Evolutionary conservation across 1,140 invertebrate genomes (phyloP).

Genomic region (Dendroctonus valens): DNA sequence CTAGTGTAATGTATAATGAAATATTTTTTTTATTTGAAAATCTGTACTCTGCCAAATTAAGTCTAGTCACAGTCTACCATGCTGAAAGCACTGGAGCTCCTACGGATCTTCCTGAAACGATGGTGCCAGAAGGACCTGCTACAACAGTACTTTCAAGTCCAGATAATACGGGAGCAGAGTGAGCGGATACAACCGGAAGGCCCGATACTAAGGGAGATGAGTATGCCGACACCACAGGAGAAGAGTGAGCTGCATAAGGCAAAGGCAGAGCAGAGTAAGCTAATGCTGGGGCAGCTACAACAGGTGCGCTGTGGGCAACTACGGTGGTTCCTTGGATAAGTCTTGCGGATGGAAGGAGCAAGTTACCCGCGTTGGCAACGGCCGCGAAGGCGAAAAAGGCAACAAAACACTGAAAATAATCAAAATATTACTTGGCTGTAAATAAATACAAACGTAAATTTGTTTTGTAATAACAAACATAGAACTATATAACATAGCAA

Average conservation of each 20-base stretch:
- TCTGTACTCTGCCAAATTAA: too few relatives aligned
- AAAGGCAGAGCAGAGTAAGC: background rate
- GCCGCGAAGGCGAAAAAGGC: slow-evolving; percentile 27
- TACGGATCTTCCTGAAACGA: too few relatives aligned
- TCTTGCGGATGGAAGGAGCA: slow-evolving; percentile 24
- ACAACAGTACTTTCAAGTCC: too few relatives aligned
- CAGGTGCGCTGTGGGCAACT: slow-evolving; percentile 28
- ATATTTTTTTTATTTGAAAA: too few relatives aligned
- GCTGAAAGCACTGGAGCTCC: too few relatives aligned
- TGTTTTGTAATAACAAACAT: too few relatives aligned
- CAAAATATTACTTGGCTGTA: background rate
- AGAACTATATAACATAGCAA: too few relatives aligned
- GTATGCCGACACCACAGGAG: slow-evolving; percentile 13
- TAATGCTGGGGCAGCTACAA: slow-evolving; percentile 15
- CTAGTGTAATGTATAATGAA: too few relatives aligned
- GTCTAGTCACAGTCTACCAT: too few relatives aligned
- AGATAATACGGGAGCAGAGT: too few relatives aligned
- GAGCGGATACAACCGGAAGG: background rate
- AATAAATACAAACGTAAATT: background rate
- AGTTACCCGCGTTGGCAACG: slow-evolving; percentile 32
- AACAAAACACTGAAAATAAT: background rate
- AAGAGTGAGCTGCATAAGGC: slow-evolving; percentile 13
- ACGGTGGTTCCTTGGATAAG: slow-evolving; percentile 40
- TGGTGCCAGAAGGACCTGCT: too few relatives aligned
- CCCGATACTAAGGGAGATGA: background rate